These are phyloP conservation scores for Archilochus colubris DNA, from an alignment of 2,113 vertebrate species.

Conservation along the genomic window DNA sequence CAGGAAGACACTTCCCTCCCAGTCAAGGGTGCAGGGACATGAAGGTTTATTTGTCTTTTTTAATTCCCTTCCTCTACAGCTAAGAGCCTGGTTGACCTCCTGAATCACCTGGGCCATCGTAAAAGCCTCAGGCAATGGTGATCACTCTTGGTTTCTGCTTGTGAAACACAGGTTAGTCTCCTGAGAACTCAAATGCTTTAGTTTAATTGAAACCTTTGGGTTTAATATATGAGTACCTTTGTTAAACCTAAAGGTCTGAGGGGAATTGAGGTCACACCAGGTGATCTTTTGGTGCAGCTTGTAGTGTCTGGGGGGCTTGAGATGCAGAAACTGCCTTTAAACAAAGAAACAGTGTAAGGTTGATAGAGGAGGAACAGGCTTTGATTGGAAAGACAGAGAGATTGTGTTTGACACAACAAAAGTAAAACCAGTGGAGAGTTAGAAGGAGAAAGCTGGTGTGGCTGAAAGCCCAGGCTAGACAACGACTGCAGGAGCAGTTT, in stretches of 20 bases:
- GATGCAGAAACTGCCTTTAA: not conserved
- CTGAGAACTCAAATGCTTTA: not conserved
- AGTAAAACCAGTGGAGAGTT: not conserved
- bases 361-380: not conserved
- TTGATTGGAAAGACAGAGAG: not conserved
- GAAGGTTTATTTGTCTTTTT: conserved; percentile 28
- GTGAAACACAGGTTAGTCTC: conserved; percentile 33
- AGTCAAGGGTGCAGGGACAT: not conserved
- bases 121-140: not conserved
- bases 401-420: not conserved
- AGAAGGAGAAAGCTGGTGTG: not conserved
- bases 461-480: not conserved
- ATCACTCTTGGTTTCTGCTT: conserved; percentile 36
- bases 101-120: not conserved
- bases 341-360: not conserved
- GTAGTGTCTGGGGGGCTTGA: not conserved
- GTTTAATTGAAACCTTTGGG: conserved; percentile 39
- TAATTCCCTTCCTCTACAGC: not conserved
- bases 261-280: not conserved
- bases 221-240: not conserved
- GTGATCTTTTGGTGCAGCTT: not conserved
- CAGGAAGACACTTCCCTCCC: conserved; percentile 1
- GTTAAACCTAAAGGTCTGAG: not conserved
- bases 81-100: not conserved
- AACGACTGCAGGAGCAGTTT: not conserved